These are phyloP conservation scores for Galerucella calmariensis DNA, from an alignment of 2,888 invertebrate species.

Conservation along the genomic window DNA sequence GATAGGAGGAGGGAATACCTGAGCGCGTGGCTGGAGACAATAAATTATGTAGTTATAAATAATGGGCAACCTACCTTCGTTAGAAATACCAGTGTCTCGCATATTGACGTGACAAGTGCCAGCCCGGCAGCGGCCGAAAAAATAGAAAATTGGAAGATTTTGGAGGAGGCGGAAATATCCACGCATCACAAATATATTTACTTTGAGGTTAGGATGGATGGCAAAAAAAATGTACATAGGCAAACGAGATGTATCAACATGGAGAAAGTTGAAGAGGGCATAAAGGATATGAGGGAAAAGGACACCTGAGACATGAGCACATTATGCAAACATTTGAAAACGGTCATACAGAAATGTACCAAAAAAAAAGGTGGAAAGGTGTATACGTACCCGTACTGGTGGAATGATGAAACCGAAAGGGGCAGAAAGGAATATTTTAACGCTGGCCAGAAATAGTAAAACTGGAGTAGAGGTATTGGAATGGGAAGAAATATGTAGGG, in stretches of 20 bases:
- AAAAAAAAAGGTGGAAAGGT: too few relatives aligned
- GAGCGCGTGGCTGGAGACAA: too few relatives aligned
- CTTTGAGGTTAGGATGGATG: background rate
- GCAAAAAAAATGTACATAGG: background rate
- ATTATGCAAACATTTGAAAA: too few relatives aligned
- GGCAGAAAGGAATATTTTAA: too few relatives aligned
- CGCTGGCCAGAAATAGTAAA: background rate
- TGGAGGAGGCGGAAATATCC: conserved; percentile 1
- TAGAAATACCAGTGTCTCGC: conserved; percentile 1
- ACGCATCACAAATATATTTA: conserved; percentile 7
- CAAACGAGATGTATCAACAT: background rate
- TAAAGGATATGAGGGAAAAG: too few relatives aligned
- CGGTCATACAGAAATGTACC: too few relatives aligned
- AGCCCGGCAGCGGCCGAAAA: background rate
- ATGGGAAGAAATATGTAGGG: background rate
- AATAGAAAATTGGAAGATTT: conserved; percentile 2
- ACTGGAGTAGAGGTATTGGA: background rate
- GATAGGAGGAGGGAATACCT: too few relatives aligned
- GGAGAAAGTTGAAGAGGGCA: background rate
- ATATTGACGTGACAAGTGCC: conserved; percentile 10
- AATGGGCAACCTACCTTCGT: conserved; percentile 7
- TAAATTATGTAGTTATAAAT: background rate
- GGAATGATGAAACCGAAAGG: too few relatives aligned
- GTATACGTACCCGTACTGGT: too few relatives aligned
- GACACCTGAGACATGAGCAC: background rate